Evolutionary conservation across 2,797 vertebrate species (phyloP).

Genomic region (Myiotriccus ornatus): DNA sequence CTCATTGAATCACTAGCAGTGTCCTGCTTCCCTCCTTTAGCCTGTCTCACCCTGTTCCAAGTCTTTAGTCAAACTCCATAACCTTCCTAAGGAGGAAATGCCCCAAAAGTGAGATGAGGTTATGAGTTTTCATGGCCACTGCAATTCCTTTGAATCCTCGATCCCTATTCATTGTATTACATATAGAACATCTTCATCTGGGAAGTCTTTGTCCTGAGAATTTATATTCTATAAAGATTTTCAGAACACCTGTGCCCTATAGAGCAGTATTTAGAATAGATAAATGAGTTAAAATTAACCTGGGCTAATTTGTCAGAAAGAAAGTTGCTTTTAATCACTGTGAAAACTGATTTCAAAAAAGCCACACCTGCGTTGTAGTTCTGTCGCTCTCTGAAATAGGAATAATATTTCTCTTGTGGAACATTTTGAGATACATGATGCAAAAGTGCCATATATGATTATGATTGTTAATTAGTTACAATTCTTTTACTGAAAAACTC

Average conservation of each 20-base stretch:
- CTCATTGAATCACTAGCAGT: neutral
- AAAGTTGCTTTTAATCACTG: neutral
- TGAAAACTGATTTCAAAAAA: neutral
- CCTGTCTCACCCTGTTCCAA: neutral
- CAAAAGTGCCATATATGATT: neutral
- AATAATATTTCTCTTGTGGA: neutral
- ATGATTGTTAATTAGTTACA: neutral
- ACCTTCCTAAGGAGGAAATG: neutral
- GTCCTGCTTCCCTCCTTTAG: neutral
- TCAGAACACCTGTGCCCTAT: neutral
- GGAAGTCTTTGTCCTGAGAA: neutral
- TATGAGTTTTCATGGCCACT: neutral
- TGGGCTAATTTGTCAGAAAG: neutral
- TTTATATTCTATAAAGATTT: neutral
- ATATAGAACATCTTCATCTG: neutral
- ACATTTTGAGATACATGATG: neutral
- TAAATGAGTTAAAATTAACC: neutral
- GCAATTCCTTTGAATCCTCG: neutral
- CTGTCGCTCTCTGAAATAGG: neutral
- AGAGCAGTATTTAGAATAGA: neutral
- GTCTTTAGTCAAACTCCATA: neutral
- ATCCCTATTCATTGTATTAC: neutral
- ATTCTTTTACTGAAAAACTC: neutral
- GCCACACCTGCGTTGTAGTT: neutral
- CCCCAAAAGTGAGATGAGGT: neutral